Evolutionary conservation across 2,888 invertebrate species (phyloP).

Genomic region (Tetragonula carbonaria): DNA sequence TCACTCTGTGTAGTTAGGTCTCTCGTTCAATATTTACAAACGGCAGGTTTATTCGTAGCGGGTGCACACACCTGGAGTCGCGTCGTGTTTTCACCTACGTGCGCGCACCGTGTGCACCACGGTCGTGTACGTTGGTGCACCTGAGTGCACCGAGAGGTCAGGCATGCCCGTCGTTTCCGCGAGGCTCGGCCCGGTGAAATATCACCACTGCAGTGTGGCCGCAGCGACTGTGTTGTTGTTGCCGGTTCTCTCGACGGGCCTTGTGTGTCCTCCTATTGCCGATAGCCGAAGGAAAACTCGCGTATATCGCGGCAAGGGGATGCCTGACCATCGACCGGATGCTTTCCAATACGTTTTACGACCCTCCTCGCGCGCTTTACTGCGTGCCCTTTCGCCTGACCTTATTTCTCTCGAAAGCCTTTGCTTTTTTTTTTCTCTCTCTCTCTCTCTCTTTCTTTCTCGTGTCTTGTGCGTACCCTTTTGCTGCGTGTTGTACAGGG

Average conservation of each 20-base stretch:
- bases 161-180: conserved; percentile 44
- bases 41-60: conserved; percentile 8
- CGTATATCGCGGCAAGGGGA: conserved; percentile 7
- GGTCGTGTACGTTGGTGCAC: conserved; percentile 38
- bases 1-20: neutral
- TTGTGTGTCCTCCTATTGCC: conserved; percentile 32
- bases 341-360: conserved; percentile 55
- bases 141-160: conserved; percentile 57
- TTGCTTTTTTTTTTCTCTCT: too few relatives aligned
- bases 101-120: neutral
- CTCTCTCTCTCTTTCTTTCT: too few relatives aligned
- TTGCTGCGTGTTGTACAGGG: too few relatives aligned
- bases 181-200: conserved; percentile 61
- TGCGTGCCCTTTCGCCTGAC: conserved; percentile 49
- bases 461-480: too few relatives aligned
- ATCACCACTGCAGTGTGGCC: conserved; percentile 68
- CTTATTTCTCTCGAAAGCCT: neutral
- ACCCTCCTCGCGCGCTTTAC: conserved; percentile 58
- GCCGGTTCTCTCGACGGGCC: conserved; percentile 16
- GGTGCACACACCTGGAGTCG: conserved; percentile 49
- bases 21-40: conserved; percentile 56
- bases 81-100: conserved; percentile 11
- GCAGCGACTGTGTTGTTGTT: conserved; percentile 58
- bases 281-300: conserved; percentile 41
- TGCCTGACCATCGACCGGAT: conserved; percentile 23